Percentiles rank a stretch among this genome's conserved stretches.
phyloP scores from a whole-genome alignment of 2,888 invertebrate genomes.

The Mantis religiosa region DNA sequence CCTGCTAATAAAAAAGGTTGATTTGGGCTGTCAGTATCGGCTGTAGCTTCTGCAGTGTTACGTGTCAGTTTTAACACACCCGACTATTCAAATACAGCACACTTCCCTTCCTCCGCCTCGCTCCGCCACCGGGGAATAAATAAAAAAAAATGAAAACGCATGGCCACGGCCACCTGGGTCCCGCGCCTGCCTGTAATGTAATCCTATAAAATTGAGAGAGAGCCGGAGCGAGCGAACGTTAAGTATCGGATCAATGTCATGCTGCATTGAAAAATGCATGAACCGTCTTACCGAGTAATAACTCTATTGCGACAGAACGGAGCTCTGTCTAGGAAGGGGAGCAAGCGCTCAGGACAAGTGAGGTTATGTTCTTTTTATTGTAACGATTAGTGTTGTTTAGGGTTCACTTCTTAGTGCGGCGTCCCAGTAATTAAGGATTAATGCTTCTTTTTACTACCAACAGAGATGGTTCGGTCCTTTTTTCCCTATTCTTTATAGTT shows the following conservation, averaged over 20 bases:
- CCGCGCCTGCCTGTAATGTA: background rate
- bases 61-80: background rate
- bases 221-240: background rate
- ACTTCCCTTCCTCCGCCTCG: background rate
- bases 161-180: conserved; percentile 13
- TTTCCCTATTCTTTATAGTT: too few species aligned
- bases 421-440: too few species aligned
- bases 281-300: conserved; percentile 13
- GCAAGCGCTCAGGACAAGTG: background rate
- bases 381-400: too few species aligned
- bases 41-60: background rate
- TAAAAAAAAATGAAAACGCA: conserved; percentile 13
- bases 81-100: background rate
- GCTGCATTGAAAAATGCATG: conserved; percentile 18
- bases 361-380: background rate
- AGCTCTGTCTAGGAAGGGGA: background rate
- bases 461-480: too few species aligned
- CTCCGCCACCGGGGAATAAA: conserved; percentile 1
- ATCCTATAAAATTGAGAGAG: conserved; percentile 17
- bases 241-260: conserved; percentile 14
- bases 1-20: background rate
- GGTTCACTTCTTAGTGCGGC: too few species aligned
- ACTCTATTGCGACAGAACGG: background rate
- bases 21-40: background rate
- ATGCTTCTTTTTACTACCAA: too few species aligned